These are phyloP conservation scores for Peromyscus attwateri DNA, from an alignment of 2,797 vertebrate genomes.

Conservation along the genomic window DNA sequence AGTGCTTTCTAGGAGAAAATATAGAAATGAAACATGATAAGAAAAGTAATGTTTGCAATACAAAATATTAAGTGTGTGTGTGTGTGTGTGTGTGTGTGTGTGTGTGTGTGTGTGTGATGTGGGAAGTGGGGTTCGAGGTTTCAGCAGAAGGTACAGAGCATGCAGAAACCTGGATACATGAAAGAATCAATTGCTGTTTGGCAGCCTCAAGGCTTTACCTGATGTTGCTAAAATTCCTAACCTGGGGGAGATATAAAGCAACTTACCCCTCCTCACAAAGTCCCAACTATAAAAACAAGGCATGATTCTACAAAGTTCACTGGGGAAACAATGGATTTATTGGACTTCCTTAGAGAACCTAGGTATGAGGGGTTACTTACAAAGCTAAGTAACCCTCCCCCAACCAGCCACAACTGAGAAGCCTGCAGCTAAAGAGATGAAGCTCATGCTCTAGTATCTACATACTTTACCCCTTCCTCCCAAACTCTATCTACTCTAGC, in stretches of 20 bases:
- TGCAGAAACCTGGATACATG: constrained; percentile 30
- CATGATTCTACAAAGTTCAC: neutral
- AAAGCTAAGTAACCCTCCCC: neutral
- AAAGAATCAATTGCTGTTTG: constrained; percentile 86
- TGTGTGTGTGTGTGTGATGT: neutral
- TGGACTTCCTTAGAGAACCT: neutral
- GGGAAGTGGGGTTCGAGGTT: neutral
- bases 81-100: neutral
- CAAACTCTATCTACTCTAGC: neutral
- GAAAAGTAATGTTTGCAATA: neutral
- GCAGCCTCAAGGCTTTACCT: constrained; percentile 85
- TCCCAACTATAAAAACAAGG: neutral
- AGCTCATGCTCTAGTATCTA: neutral
- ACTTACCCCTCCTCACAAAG: neutral
- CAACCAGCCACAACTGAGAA: neutral
- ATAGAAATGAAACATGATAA: neutral
- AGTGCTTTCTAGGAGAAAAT: neutral
- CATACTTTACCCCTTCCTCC: too few species aligned
- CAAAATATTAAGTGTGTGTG: neutral
- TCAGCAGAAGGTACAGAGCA: neutral
- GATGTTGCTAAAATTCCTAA: constrained; percentile 17
- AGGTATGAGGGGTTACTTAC: neutral
- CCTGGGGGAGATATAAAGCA: neutral
- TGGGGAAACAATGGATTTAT: neutral
- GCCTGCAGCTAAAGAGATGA: too few species aligned